phyloP scores from a whole-genome alignment of 2,113 vertebrate genomes.

The Cyprinodon tularosa region DNA sequence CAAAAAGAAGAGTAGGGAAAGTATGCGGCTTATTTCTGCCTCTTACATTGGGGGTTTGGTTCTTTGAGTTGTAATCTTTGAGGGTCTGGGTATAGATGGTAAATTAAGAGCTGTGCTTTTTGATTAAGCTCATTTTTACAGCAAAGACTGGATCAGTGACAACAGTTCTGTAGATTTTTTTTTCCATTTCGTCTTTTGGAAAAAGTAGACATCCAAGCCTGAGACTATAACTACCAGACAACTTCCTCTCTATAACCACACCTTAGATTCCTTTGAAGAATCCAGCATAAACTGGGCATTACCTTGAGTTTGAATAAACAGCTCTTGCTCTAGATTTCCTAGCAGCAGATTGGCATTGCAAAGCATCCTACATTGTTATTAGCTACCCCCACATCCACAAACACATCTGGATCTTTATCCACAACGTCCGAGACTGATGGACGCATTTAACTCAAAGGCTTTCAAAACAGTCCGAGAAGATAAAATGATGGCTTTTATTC shows the following conservation, averaged over 20 bases:
- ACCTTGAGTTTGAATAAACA: no score
- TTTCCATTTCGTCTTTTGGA: neutral
- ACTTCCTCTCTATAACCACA: neutral
- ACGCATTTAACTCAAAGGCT: neutral
- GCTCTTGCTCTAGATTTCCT: no score
- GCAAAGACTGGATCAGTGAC: neutral
- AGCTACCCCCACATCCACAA: neutral
- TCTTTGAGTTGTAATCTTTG: no score
- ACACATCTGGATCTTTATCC: neutral
- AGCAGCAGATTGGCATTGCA: no score
- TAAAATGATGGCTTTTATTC: neutral
- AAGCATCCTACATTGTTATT: no score
- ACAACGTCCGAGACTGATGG: neutral
- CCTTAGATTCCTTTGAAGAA: neutral
- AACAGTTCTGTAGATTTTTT: neutral
- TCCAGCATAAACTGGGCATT: no score
- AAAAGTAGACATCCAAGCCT: neutral
- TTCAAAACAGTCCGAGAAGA: constrained; percentile 17
- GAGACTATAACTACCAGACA: neutral
- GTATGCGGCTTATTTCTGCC: no score
- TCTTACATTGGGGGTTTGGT: no score
- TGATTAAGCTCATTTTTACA: neutral
- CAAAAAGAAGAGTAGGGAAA: no score
- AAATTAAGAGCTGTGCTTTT: neutral
- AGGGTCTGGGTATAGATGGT: no score